Base-by-base conservation (phyloP, 2,888 invertebrate genomes). In the Beris morrisii region DNA sequence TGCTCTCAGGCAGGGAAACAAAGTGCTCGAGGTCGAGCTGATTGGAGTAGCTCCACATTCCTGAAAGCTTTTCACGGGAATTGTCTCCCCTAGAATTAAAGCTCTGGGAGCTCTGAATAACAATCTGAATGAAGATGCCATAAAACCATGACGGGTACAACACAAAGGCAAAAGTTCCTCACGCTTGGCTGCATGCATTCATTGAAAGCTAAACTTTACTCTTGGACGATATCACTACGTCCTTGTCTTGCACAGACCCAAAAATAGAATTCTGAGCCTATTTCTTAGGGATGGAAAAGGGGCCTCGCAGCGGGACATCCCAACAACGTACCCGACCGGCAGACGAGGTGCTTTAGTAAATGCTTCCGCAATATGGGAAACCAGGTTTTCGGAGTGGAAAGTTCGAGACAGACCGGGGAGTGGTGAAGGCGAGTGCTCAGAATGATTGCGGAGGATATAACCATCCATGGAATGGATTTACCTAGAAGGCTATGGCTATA, bases 301-400 rank as follows among this genome's bases (percentile, higher is more conserved):
- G n/a, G n/a, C n/a, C n/a, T n/a, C n/a, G n/a, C n/a, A n/a, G n/a
- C n/a, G n/a, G n/a, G n/a, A n/a, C n/a, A n/a, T n/a, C n/a, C n/a
- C n/a, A n/a, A 15, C 7, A 7, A 15, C 52, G 50, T n/a, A 50
- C 9, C n/a, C 48, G 59, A 46, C 31, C 32, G 32, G 11, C 48
- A 31, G 59, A 59, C 15, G 59, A 48, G 59, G 59, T 59, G 59
- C 48, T 32, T 32, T 13, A 50, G 59, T 59, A 59, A 59, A 59
- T 59, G 13, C 59, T 59, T 59, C 59, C 59, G 59, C 50, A 59
- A 32, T 57, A 45, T 45, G 50, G 59, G 31, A 50, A 48, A 46
- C 59, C 28, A 6, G 31, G 15, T 22, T 12, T 48, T 32, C 50
- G 31, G 59, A 46, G 59, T n/a, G n/a, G n/a, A n/a, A 50, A 30